These are phyloP conservation scores for Dendropsophus ebraccatus DNA, from an alignment of 2,113 vertebrate genomes.

Conservation along the genomic window DNA sequence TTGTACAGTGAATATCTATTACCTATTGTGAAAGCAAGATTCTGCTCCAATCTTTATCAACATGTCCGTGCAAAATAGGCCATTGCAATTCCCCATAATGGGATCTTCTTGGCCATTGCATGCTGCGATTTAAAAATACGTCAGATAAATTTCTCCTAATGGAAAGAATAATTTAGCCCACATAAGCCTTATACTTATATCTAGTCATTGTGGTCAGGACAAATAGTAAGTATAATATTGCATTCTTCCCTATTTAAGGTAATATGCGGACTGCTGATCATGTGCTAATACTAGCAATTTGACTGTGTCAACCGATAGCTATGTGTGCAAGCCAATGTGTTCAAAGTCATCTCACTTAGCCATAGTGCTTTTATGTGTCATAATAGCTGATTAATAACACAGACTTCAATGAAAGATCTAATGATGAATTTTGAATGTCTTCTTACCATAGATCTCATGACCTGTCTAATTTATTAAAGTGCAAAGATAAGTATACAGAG, in stretches of 20 bases:
- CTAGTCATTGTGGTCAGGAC: not conserved
- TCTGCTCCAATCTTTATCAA: not conserved
- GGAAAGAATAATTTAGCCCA: not conserved
- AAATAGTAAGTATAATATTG: not conserved
- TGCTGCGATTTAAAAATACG: not conserved
- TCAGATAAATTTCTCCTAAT: not conserved
- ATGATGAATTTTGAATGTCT: not conserved
- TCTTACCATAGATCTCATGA: conserved; percentile 1
- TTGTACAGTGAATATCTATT: not conserved
- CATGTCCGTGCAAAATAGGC: not conserved
- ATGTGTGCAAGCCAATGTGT: too few relatives aligned
- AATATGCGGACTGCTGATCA: too few relatives aligned
- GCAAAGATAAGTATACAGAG: conserved; percentile 2
- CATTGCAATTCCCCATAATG: not conserved
- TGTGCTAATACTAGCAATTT: not conserved
- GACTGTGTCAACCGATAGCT: not conserved
- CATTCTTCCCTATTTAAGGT: not conserved
- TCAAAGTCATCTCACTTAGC: too few relatives aligned
- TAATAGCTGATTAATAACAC: not conserved
- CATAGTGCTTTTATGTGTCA: not conserved
- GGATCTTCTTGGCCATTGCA: not conserved
- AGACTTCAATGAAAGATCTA: not conserved
- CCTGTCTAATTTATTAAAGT: not conserved
- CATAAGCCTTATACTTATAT: not conserved
- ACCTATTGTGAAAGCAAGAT: not conserved